These are phyloP conservation scores for Drosophila algonquin DNA, from an alignment of 2,888 invertebrate species.

Conservation along the genomic window DNA sequence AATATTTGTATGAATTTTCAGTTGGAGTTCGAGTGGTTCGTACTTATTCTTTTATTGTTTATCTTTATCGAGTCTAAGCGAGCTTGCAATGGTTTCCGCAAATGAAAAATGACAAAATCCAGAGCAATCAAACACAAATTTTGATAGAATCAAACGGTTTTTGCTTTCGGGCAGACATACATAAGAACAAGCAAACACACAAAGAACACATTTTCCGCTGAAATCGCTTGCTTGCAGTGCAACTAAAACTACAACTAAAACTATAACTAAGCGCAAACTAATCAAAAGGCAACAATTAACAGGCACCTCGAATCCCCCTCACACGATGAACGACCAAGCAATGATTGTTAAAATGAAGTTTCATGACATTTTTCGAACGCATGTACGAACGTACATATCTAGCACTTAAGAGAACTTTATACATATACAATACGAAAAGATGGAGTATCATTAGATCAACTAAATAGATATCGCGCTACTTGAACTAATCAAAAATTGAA, in stretches of 20 bases:
- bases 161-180: not conserved
- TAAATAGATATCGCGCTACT: slow-evolving; percentile 60
- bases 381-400: slow-evolving; percentile 50
- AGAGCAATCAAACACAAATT: slow-evolving; percentile 46
- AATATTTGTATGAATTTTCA: slow-evolving; percentile 11
- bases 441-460: slow-evolving; percentile 52
- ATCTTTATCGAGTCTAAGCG: slow-evolving; percentile 61
- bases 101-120: slow-evolving; percentile 34
- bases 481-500: slow-evolving; percentile 55
- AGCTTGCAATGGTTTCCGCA: slow-evolving; percentile 82
- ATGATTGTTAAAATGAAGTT: slow-evolving; percentile 64
- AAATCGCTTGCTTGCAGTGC: slow-evolving; percentile 69
- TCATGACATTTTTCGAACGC: slow-evolving; percentile 70
- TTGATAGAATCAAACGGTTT: slow-evolving; percentile 45
- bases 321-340: slow-evolving; percentile 65
- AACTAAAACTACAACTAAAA: slow-evolving; percentile 35
- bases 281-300: slow-evolving; percentile 51
- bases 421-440: slow-evolving; percentile 35
- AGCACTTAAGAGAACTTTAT: slow-evolving; percentile 70
- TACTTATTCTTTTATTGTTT: slow-evolving; percentile 22
- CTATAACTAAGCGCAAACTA: slow-evolving; percentile 34
- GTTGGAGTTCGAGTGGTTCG: slow-evolving; percentile 20
- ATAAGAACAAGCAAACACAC: not conserved
- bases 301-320: slow-evolving; percentile 30
- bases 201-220: slow-evolving; percentile 44